Base-by-base conservation (phyloP, 2,888 invertebrate species). In the Cartodere bifasciata region DNA sequence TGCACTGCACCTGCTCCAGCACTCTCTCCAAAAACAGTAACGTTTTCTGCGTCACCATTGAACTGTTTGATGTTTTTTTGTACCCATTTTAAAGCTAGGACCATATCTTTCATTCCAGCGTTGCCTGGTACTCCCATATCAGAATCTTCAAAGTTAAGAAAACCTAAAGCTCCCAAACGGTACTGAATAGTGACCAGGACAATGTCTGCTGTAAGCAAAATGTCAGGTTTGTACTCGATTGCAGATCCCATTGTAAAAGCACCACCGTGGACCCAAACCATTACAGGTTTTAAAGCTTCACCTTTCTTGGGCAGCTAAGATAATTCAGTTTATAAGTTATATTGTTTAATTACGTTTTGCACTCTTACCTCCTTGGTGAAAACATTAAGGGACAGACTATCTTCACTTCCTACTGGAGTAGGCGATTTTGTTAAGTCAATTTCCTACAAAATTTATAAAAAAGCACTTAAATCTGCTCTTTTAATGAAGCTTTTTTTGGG, bases 191-290 rank as follows among this genome's bases (percentile, higher is more conserved):
- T 53, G 1, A 68, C 62, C 1, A 67, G 28, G 4, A 67, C 55
- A n/a, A 68, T 46, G 41, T 64, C 63, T 41, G 62, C 58, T 16
- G 57, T 52, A 49, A 67, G 51, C 2, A 67, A 50, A 38, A 57
- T 60, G 37, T 65, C 63, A 0, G 66, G 64, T 17, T 64, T 62
- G 36, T 30, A 59, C 4, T 46, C 3, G 7, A 39, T 39, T 3
- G 36, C 40, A 9, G 29, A 47, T 12, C 65, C 64, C 12, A 52
- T 48, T 35, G 57, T 56, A 38, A 63, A 66, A n/a, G 60, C 64
- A 3, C 67, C 67, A 1, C 67, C 67, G 44, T 62, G 63, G 30
- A 67, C 62, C 56, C 60, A 67, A 3, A 67, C 59, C 59, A 67
- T 55, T 0, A 67, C 55, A 23, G 52, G 46, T 37, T 16, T 27